Conservation (phyloP, 2,888 invertebrate genomes). For the Cephus pulcher region DNA sequence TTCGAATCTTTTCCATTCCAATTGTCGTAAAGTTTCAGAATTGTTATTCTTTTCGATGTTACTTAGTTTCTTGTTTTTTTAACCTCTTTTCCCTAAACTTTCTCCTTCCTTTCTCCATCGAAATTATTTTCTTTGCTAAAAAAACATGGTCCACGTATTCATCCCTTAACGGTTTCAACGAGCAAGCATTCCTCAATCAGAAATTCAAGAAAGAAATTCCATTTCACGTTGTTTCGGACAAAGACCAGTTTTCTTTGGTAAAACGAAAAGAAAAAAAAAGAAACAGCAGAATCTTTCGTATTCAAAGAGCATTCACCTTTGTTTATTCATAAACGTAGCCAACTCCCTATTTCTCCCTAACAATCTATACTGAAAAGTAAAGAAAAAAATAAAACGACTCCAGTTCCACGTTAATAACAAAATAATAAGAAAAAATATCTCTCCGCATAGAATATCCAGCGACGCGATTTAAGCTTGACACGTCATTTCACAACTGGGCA, state of each 20-base stretch:
- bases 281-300: background rate
- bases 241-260: background rate
- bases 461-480: background rate
- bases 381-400: background rate
- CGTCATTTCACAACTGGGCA: background rate
- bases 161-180: background rate
- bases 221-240: background rate
- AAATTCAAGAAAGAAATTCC: background rate
- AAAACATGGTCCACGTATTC: background rate
- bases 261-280: background rate
- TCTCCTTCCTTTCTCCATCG: background rate
- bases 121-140: too few relatives aligned
- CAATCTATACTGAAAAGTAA: background rate
- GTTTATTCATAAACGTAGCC: background rate
- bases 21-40: background rate
- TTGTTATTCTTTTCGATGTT: background rate
- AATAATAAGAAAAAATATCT: background rate
- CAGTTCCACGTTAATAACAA: background rate
- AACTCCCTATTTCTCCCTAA: background rate
- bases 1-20: background rate
- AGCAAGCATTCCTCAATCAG: background rate
- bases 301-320: background rate
- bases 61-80: background rate
- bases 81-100: background rate
- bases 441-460: background rate